Percentiles rank a stretch among this genome's conserved stretches.
These are phyloP conservation scores for Cotesia congregata DNA, from an alignment of 2,888 invertebrate species.

Conservation along the genomic window DNA sequence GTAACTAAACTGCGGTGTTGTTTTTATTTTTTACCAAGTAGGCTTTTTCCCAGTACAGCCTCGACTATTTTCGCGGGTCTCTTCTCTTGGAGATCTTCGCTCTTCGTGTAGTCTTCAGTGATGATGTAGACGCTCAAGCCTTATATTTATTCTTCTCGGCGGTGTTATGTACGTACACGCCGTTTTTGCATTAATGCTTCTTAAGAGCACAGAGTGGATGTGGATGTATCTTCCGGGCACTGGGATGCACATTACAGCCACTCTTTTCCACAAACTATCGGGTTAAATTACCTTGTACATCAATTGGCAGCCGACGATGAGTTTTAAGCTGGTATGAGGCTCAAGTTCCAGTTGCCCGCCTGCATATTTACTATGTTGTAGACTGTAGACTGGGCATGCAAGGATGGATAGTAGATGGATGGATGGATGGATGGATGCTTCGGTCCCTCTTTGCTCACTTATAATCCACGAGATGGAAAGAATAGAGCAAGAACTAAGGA, in stretches of 20 bases:
- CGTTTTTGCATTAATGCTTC: slow-evolving; percentile 28
- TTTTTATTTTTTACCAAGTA: slow-evolving; percentile 18
- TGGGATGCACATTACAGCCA: slow-evolving; percentile 4
- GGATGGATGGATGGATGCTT: slow-evolving; percentile 22
- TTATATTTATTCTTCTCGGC: not conserved
- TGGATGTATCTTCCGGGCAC: slow-evolving; percentile 8
- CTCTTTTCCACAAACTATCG: slow-evolving; percentile 19
- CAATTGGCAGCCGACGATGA: slow-evolving; percentile 22
- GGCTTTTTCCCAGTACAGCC: not conserved
- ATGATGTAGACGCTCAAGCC: slow-evolving; percentile 17
- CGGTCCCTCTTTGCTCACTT: no score
- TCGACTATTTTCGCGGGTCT: slow-evolving; percentile 34
- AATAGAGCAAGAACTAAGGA: no score
- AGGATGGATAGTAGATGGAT: not conserved
- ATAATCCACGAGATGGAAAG: no score
- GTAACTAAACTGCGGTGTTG: not conserved
- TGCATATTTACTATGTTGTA: no score
- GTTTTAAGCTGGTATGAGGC: not conserved
- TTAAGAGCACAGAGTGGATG: not conserved
- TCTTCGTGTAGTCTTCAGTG: slow-evolving; percentile 14
- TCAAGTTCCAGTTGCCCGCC: no score
- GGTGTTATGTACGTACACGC: not conserved
- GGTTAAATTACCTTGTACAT: slow-evolving; percentile 21
- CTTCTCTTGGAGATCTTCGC: not conserved
- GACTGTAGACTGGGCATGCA: no score